Evolutionary conservation across 2,797 vertebrate genomes (phyloP), one percentile per base, ranked within the genome.

Genomic region (Falco biarmicus): DNA sequence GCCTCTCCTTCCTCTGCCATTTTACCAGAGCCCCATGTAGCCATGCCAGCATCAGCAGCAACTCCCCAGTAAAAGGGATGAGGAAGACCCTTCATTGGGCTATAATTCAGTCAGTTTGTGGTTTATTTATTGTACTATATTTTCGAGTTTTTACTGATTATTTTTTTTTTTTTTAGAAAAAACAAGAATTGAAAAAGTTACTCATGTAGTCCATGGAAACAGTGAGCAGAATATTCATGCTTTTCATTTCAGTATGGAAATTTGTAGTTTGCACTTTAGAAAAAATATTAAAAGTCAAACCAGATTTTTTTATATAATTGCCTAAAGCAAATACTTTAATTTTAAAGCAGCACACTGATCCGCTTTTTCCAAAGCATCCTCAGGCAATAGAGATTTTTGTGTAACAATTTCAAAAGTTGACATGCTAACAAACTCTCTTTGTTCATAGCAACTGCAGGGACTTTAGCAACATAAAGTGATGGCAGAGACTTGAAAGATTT

Each of bases 21-120:
- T 56, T 21, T 3, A 14, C 22, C 15, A 3, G 0, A 39, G 24
- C 7, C 13, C n/a, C 59, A 39, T 1, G 0, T 0, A n/a, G 11
- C 51, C 28, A 5, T 65, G 25, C 24, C 16, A 3, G 11, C 59
- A 45, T 13, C 66, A 64, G 32, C 43, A 29, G 12, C 2, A 4
- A 31, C 28, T 45, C 68, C 19, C 15, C 31, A 28, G 68, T 3
- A 0, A 13, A 12, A 50, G 18, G 34, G 28, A 32, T 7, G 24
- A 39, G 28, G 28, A 57, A 21, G 19, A 75, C 4, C 26, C 15
- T 50, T 59, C 29, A 20, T 24, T 45, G 73, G 25, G 39, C n/a
- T 47, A 31, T 6, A 53, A 65, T 32, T 37, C 19, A n/a, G 26
- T 17, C 41, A 37, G 15, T 32, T 50, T 15, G 34, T 10, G 14